These are phyloP conservation scores for Lota lota DNA, from an alignment of 2,113 vertebrate species.

Conservation along the genomic window DNA sequence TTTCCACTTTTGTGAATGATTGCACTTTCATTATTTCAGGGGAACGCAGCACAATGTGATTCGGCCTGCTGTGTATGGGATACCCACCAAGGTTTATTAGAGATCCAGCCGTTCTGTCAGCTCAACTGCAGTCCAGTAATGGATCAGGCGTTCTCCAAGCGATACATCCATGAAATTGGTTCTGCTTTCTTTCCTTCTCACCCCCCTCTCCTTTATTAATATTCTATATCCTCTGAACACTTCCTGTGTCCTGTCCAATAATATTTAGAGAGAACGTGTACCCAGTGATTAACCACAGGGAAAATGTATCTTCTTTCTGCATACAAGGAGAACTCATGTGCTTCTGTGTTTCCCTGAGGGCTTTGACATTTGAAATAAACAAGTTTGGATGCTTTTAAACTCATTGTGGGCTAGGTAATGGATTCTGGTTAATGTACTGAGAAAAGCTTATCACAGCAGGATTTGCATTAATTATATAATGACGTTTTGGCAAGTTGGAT, in stretches of 20 bases:
- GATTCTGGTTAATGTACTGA: too few relatives aligned
- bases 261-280: slow-evolving; percentile 31
- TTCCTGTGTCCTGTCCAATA: slow-evolving; percentile 36
- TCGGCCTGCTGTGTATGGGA: slow-evolving; percentile 54
- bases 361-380: too few relatives aligned
- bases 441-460: too few relatives aligned
- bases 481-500: too few relatives aligned
- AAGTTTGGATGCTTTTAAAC: too few relatives aligned
- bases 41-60: slow-evolving; percentile 51
- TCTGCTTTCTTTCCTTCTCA: slow-evolving; percentile 58
- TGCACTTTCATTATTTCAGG: slow-evolving; percentile 59
- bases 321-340: too few relatives aligned
- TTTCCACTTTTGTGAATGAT: slow-evolving; percentile 41
- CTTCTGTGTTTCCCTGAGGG: too few relatives aligned
- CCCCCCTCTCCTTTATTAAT: slow-evolving; percentile 56
- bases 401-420: too few relatives aligned
- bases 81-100: slow-evolving; percentile 62
- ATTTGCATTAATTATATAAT: too few relatives aligned
- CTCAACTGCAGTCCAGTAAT: slow-evolving; percentile 55
- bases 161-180: slow-evolving; percentile 71
- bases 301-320: slow-evolving; percentile 15
- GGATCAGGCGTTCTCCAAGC: slow-evolving; percentile 61
- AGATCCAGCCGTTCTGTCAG: slow-evolving; percentile 52
- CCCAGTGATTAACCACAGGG: slow-evolving; percentile 27
- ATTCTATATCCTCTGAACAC: slow-evolving; percentile 54